phyloP scores from a whole-genome alignment of 2,113 vertebrate species.

The Phocoena phocoena region DNA sequence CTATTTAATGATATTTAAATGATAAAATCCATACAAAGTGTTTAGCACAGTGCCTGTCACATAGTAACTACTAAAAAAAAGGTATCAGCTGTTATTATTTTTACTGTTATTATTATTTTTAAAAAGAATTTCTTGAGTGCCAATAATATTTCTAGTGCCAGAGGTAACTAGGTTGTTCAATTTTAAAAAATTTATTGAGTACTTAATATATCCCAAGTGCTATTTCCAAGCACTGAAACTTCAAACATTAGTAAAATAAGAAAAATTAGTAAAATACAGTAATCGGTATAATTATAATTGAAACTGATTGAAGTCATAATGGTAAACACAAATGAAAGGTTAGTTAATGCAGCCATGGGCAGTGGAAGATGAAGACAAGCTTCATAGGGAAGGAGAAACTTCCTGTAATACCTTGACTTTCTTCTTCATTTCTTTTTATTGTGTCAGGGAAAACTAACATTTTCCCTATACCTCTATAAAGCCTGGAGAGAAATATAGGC shows the following conservation, averaged over 20 bases:
- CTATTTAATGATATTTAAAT: constrained; percentile 21
- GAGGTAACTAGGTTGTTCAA: neutral
- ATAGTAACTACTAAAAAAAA: neutral
- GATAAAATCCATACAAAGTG: neutral
- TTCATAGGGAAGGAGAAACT: neutral
- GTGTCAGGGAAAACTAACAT: neutral
- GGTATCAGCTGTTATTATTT: neutral
- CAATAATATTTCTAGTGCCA: constrained; percentile 16
- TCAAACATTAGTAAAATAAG: neutral
- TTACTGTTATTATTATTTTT: constrained; percentile 4
- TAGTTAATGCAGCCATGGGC: neutral
- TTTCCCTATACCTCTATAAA: neutral
- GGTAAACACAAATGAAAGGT: neutral
- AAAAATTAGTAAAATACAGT: neutral
- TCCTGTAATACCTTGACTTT: neutral
- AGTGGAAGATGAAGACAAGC: neutral
- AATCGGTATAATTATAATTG: neutral
- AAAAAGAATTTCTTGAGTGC: neutral
- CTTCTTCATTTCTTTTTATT: neutral
- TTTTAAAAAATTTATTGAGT: neutral
- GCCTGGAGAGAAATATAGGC: neutral
- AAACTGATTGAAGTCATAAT: neutral
- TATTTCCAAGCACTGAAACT: neutral
- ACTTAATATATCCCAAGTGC: neutral
- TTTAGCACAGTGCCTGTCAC: neutral